Evolutionary conservation across 2,797 vertebrate genomes (phyloP).

Genomic region (Sardinella longiceps): DNA sequence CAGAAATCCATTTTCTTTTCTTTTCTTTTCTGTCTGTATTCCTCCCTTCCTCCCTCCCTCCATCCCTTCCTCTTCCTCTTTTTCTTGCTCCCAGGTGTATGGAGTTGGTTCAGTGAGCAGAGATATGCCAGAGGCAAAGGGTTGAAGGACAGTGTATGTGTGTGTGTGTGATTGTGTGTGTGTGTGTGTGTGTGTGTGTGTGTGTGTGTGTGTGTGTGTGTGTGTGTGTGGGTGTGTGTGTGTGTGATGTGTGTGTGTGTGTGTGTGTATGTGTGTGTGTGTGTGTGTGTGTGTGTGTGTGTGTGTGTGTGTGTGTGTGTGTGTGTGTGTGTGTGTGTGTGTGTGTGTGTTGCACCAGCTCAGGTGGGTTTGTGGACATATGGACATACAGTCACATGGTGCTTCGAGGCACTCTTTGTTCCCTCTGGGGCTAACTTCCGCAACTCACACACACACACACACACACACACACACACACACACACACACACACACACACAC

Average conservation of each 20-base stretch:
- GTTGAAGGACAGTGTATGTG: slow-evolving; percentile 8
- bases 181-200: not conserved
- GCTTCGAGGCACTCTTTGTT: slow-evolving; percentile 46
- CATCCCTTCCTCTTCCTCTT: not conserved
- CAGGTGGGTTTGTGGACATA: slow-evolving; percentile 55
- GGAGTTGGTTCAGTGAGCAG: slow-evolving; percentile 15
- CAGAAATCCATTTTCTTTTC: slow-evolving; percentile 7
- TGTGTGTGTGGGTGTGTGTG: slow-evolving; percentile 41
- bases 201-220: slow-evolving; percentile 4
- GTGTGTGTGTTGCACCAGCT: slow-evolving; percentile 38
- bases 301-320: not conserved
- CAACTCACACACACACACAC: slow-evolving; percentile 54
- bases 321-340: slow-evolving; percentile 8
- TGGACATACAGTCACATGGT: slow-evolving; percentile 44
- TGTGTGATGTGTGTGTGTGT: slow-evolving; percentile 1
- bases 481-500: not conserved
- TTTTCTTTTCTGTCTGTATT: not conserved
- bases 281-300: slow-evolving; percentile 18
- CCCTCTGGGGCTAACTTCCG: slow-evolving; percentile 49
- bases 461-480: not conserved
- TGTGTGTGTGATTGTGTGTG: not conserved
- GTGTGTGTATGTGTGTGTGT: slow-evolving; percentile 1
- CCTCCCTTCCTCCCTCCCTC: not conserved
- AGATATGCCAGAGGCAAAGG: slow-evolving; percentile 6
- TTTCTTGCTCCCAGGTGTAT: slow-evolving; percentile 9